phyloP scores from a whole-genome alignment of 2,888 invertebrate species.

The Orthosia cruda region DNA sequence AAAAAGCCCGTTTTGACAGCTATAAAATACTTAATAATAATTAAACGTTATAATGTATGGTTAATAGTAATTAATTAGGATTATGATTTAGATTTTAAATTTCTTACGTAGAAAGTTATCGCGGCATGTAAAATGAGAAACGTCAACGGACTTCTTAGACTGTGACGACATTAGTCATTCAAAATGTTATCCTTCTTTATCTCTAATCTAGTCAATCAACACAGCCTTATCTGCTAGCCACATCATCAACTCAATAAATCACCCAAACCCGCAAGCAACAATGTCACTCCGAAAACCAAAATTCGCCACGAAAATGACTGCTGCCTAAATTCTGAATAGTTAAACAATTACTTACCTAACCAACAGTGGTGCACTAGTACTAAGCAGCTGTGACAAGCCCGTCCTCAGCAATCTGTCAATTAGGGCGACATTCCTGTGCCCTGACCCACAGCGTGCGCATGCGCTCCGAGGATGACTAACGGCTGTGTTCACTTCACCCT shows the following conservation, averaged over 20 bases:
- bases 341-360: conserved; percentile 56
- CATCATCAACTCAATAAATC: conserved; percentile 6
- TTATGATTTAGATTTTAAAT: too few species aligned
- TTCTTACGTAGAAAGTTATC: too few species aligned
- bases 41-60: too few species aligned
- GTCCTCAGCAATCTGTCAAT: conserved; percentile 88
- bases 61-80: too few species aligned
- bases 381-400: conserved; percentile 72
- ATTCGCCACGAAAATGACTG: conserved; percentile 38
- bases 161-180: too few species aligned
- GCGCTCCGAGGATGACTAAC: conserved; percentile 69
- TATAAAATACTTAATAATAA: too few species aligned
- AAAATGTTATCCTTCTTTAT: too few species aligned
- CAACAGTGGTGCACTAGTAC: conserved; percentile 52
- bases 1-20: too few species aligned
- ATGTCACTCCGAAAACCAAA: conserved; percentile 15
- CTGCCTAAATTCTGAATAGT: conserved; percentile 45
- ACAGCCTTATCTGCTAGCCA: not conserved
- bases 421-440: conserved; percentile 87
- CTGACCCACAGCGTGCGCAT: conserved; percentile 81
- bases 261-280: conserved; percentile 15
- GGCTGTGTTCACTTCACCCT: conserved; percentile 61
- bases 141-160: too few species aligned
- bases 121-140: too few species aligned
- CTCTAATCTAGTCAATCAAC: not conserved